Percentiles rank a stretch among this genome's conserved stretches.
phyloP scores from a whole-genome alignment of 2,113 vertebrate genomes.

The Malurus melanocephalus region DNA sequence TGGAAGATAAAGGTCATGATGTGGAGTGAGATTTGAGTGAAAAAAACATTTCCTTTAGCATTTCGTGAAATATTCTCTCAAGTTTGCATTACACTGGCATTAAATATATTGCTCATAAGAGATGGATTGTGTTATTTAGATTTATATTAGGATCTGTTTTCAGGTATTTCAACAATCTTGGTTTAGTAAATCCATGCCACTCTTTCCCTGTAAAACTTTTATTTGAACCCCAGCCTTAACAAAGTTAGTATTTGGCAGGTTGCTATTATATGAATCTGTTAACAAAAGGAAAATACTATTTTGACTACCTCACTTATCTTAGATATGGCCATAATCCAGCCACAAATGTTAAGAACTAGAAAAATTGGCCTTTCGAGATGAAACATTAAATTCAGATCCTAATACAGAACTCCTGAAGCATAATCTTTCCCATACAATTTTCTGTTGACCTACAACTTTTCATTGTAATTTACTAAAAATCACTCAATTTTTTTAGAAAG shows the following conservation, averaged over 20 bases:
- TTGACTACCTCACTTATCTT: not conserved
- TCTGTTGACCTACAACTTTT: not conserved
- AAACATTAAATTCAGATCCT: not conserved
- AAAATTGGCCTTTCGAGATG: not conserved
- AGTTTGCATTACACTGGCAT: not conserved
- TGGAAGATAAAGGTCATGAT: not conserved
- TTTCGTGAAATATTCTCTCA: not conserved
- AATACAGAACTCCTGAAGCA: not conserved
- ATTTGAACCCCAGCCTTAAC: not conserved
- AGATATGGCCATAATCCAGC: not conserved
- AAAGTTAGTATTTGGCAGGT: not conserved
- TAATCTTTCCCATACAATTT: not conserved
- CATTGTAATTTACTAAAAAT: not conserved
- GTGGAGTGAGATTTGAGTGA: not conserved
- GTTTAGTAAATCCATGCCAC: not conserved
- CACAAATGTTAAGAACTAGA: not conserved
- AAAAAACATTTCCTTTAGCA: not conserved
- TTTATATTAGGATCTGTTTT: not conserved
- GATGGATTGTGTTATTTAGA: not conserved
- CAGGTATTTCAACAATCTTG: not conserved
- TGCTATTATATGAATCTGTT: not conserved
- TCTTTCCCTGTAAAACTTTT: not conserved
- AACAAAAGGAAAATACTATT: not conserved
- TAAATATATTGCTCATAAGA: not conserved
- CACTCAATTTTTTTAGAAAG: not conserved